Base-by-base conservation (phyloP, 2,888 invertebrate species). In the Pristionchus mayeri region DNA sequence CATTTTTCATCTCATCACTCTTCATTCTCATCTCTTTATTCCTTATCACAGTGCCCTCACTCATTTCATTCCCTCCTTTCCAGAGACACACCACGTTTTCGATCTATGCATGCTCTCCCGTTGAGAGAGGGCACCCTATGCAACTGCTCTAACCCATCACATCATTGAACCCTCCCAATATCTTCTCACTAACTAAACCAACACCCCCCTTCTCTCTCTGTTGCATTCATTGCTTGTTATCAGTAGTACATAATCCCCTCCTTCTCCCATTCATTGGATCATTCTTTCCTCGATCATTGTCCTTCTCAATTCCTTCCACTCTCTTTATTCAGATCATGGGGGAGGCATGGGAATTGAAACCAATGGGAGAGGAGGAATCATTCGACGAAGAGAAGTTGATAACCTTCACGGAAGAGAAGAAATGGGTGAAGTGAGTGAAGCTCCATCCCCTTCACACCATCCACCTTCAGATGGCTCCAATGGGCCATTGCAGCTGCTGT, bases 341-440 rank as follows among this genome's bases (percentile, higher is more conserved):
- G 34, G 79, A 79, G 37, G 79, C 79, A 54, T 79, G 79, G 79
- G 79, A 79, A 54, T 37, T 79, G 54, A 54, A 79, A 44, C 79
- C 79, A 40, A 79, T 79, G 54, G 79, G 54, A 37, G 79, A 79
- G 21, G 52, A 52, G 3, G 52, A 52, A 27, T 54, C 79, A 21
- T 54, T 79, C 37, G 54, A 79, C n/a, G 54, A 54, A 54, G 34
- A 79, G 6, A 79, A 79, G 27, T n/a, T 34, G 34, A 52, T 79
- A 16, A 34, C 30, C 2, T 79, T 79, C 54, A 54, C 24, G 52
- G 79, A 79, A 48, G 79, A 79, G 37, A 79, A 54, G 16, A 34
- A 34, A 54, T 79, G 79, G 79, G 40, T 54, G 18, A 79, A 79
- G 79, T 79, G 7, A 79, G 79, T 54, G 13, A 1, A 6, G 27